Evolutionary conservation across 2,113 vertebrate species (phyloP).

Genomic region (Hyaena hyaena): DNA sequence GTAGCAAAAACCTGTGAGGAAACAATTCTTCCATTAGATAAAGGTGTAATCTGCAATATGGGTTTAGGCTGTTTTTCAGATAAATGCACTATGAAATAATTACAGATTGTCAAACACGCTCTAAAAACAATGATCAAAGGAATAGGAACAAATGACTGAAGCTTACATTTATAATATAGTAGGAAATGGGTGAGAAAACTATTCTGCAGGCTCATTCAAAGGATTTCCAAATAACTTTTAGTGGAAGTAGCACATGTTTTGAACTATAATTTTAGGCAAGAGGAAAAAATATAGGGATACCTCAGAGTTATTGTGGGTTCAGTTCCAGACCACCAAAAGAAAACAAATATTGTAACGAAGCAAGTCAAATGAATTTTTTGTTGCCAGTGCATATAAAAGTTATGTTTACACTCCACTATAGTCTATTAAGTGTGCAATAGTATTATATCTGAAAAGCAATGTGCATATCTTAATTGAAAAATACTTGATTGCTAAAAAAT

Average conservation of each 20-base stretch:
- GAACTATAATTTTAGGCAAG: neutral
- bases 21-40: constrained; percentile 66
- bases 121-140: neutral
- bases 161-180: neutral
- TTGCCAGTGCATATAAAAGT: neutral
- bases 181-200: neutral
- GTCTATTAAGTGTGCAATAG: neutral
- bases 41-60: neutral
- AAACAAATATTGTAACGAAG: neutral
- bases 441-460: neutral
- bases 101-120: neutral
- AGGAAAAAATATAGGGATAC: neutral
- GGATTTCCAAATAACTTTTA: constrained; percentile 15
- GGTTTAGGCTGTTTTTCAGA: neutral
- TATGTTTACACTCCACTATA: neutral
- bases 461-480: neutral
- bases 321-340: neutral
- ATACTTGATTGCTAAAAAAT: neutral
- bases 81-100: neutral
- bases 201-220: neutral
- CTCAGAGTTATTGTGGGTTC: neutral
- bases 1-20: constrained; percentile 90
- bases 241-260: neutral
- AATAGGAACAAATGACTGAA: neutral
- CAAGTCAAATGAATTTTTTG: neutral